A percentile compares a stretch with the other conserved stretches of the same genome.
phyloP scores from a whole-genome alignment of 2,888 invertebrate genomes.

The Ormia ochracea region DNA sequence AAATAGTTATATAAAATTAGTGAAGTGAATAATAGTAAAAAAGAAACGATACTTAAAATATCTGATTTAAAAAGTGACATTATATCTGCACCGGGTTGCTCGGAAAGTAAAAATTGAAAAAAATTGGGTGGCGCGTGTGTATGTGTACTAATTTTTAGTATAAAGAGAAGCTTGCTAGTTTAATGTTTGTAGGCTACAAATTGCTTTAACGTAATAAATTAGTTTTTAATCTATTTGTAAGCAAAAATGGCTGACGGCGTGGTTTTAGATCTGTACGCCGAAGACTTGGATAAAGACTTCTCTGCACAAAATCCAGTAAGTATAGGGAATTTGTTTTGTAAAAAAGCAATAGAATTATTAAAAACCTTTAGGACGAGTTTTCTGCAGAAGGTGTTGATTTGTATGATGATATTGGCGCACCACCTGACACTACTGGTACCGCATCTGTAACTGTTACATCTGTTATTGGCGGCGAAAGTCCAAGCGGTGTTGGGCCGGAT shows the following conservation, averaged over 20 bases:
- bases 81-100: constrained; percentile 49
- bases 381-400: constrained; percentile 88
- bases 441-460: constrained; percentile 78
- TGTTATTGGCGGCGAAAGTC: constrained; percentile 80
- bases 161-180: background rate
- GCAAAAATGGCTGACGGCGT: constrained; percentile 93
- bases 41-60: background rate
- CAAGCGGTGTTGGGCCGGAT: constrained; percentile 78
- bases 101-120: constrained; percentile 14
- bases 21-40: background rate
- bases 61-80: background rate
- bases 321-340: background rate
- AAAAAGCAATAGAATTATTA: background rate
- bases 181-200: background rate
- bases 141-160: background rate
- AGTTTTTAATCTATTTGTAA: constrained; percentile 31
- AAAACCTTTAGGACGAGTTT: constrained; percentile 73
- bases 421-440: constrained; percentile 81
- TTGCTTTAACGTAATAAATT: background rate
- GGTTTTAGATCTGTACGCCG: constrained; percentile 97
- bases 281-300: constrained; percentile 97
- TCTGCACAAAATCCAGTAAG: constrained; percentile 81
- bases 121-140: constrained; percentile 33
- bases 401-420: constrained; percentile 96
- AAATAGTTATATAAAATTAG: background rate